These are phyloP conservation scores for Brachyrhaphis roseni DNA, from an alignment of 2,797 vertebrate genomes.

Conservation along the genomic window DNA sequence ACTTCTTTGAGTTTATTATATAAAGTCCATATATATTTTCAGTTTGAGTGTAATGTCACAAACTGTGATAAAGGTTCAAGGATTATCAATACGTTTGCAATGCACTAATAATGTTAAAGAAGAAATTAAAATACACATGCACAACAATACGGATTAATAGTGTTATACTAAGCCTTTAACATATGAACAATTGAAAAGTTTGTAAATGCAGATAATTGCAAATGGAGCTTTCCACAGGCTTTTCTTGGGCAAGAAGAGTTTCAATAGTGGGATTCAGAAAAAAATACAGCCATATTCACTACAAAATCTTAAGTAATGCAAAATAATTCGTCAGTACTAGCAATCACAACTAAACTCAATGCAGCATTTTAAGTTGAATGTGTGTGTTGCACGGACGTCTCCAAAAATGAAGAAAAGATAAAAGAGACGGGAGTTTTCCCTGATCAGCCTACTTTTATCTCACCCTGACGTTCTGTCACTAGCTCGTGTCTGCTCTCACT, in stretches of 20 bases:
- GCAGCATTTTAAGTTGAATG: too few relatives aligned
- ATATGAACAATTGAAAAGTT: not conserved
- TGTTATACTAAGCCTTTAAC: not conserved
- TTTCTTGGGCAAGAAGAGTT: not conserved
- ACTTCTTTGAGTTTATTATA: not conserved
- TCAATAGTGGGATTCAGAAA: not conserved
- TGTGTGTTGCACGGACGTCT: not conserved
- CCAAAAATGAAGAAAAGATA: not conserved
- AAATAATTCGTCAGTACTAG: not conserved
- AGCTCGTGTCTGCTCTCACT: not conserved
- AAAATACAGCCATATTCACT: not conserved
- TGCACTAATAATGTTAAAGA: not conserved
- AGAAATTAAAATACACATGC: not conserved
- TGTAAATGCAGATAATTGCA: not conserved
- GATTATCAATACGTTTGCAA: not conserved
- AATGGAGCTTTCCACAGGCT: not conserved
- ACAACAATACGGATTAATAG: not conserved
- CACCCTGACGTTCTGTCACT: not conserved
- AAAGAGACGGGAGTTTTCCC: not conserved
- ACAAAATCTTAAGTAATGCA: not conserved
- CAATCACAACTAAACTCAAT: not conserved
- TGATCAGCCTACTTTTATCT: not conserved
- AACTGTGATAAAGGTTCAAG: not conserved
- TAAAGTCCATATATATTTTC: not conserved
- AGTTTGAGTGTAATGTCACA: not conserved